Evolutionary conservation across 2,113 vertebrate species (phyloP).

Genomic region (Pangasianodon hypophthalmus): DNA sequence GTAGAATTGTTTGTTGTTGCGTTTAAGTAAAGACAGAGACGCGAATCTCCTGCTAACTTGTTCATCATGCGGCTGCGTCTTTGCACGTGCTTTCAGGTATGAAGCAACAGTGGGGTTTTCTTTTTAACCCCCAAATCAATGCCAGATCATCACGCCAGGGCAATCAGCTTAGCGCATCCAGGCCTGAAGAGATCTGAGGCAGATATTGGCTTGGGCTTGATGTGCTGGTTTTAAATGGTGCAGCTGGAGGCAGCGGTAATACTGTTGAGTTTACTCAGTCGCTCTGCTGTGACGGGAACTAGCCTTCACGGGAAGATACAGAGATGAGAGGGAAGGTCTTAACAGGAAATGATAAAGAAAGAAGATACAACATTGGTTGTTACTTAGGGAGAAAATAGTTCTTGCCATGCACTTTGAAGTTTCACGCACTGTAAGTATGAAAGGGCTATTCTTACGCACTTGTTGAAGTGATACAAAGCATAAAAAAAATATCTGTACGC

Average conservation of each 20-base stretch:
- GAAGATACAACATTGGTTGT: conserved; percentile 8
- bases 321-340: conserved; percentile 24
- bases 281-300: conserved; percentile 21
- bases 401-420: background rate
- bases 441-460: background rate
- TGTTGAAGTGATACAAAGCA: background rate
- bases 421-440: background rate
- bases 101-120: background rate
- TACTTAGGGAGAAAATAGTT: conserved; percentile 21
- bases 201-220: conserved; percentile 14
- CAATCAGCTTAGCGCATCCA: conserved; percentile 19
- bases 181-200: conserved; percentile 19
- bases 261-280: conserved; percentile 27
- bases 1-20: conserved; percentile 23
- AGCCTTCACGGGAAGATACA: conserved; percentile 28
- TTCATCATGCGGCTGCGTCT: background rate
- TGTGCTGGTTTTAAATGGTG: conserved; percentile 29
- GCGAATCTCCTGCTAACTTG: conserved; percentile 1
- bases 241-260: conserved; percentile 32
- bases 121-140: conserved; percentile 4
- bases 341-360: conserved; percentile 6
- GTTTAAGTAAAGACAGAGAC: conserved; percentile 10
- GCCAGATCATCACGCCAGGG: conserved; percentile 16
- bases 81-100: conserved; percentile 14
- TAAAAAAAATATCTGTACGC: background rate